phyloP scores from a whole-genome alignment of 2,113 vertebrate species.

The Macaca fascicularis region T2T-MFA8v1.1 NC_088388.1:129919001-129919500 shows the following conservation, averaged over 20 bases:
- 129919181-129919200: background rate
- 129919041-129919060: background rate
- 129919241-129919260: background rate
- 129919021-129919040: rapidly evolving
- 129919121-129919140: background rate
- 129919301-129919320: background rate
- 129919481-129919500: background rate
- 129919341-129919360: background rate
- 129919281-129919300: background rate
- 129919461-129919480: background rate
- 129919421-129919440: constrained; percentile 14
- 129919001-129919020: background rate
- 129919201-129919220: background rate
- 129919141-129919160: background rate
- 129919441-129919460: background rate
- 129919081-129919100: background rate
- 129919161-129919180: background rate
- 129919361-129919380: background rate
- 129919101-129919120: background rate
- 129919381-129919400: background rate
- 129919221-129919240: background rate
- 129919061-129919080: background rate
- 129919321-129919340: rapidly evolving
- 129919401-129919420: background rate
- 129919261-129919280: background rate